Evolutionary conservation across 2,113 vertebrate genomes (phyloP).

Genomic region (Neoarius graeffei): DNA sequence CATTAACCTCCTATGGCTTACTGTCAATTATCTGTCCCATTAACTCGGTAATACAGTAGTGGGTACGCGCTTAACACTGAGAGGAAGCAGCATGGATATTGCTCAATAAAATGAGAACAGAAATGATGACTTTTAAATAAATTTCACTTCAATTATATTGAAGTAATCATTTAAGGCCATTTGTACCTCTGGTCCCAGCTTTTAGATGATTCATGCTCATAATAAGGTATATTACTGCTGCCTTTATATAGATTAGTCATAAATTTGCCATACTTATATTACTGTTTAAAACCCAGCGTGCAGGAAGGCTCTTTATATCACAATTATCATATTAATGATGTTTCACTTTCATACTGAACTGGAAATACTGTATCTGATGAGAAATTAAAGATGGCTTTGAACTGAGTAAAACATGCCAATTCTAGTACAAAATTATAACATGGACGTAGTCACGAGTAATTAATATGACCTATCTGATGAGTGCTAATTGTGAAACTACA

Average conservation of each 20-base stretch:
- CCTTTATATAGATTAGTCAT: conserved; percentile 65
- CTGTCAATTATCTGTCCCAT: conserved; percentile 81
- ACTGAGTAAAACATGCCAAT: conserved; percentile 27
- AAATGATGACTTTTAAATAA: conserved; percentile 71
- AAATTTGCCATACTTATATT: conserved; percentile 63
- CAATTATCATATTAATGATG: conserved; percentile 66
- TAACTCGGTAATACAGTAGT: conserved; percentile 77
- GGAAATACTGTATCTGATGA: conserved; percentile 33
- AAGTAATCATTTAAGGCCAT: conserved; percentile 71
- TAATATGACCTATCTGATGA: neutral
- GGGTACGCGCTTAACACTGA: conserved; percentile 72
- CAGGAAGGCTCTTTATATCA: conserved; percentile 53
- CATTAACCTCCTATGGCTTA: conserved; percentile 79
- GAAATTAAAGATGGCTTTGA: conserved; percentile 57
- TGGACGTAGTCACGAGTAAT: neutral
- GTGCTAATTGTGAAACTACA: neutral
- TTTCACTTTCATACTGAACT: conserved; percentile 52
- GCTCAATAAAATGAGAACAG: conserved; percentile 59
- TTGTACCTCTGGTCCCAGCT: conserved; percentile 63
- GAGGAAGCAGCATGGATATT: conserved; percentile 63
- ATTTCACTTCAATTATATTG: conserved; percentile 70
- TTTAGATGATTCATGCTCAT: conserved; percentile 69
- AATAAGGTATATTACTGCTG: conserved; percentile 67
- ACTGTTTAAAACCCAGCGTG: conserved; percentile 58
- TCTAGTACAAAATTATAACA: neutral